A percentile compares a stretch with the other conserved stretches of the same genome.
phyloP scores from a whole-genome alignment of 2,888 invertebrate genomes.

The Synergus japonicus region DNA sequence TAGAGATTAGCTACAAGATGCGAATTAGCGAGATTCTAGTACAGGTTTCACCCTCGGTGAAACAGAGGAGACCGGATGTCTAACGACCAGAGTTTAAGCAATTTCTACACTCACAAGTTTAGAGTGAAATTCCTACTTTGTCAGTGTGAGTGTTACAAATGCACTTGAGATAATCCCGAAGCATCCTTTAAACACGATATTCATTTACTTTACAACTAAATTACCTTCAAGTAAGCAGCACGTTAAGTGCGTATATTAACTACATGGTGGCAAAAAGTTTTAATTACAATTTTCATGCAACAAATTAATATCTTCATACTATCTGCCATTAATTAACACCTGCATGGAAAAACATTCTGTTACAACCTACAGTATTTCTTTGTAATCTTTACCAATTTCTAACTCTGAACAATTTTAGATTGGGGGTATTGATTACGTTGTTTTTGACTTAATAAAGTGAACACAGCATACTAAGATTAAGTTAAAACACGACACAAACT shows the following conservation, averaged over 20 bases:
- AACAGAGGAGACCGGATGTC: conserved; percentile 57
- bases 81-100: conserved; percentile 47
- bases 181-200: conserved; percentile 28
- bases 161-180: conserved; percentile 26
- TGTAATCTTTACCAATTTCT: too few relatives aligned
- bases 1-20: conserved; percentile 64
- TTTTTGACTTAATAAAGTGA: not conserved
- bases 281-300: not conserved
- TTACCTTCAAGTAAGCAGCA: conserved; percentile 3
- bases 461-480: not conserved
- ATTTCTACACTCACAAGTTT: conserved; percentile 32
- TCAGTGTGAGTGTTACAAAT: conserved; percentile 28
- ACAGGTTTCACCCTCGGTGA: conserved; percentile 65
- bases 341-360: too few relatives aligned
- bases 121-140: conserved; percentile 27
- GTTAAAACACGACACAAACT: not conserved
- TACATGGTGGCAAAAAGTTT: conserved; percentile 2
- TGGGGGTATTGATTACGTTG: too few relatives aligned
- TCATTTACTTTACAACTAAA: conserved; percentile 22
- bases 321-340: too few relatives aligned
- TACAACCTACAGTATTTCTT: too few relatives aligned
- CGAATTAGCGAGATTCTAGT: conserved; percentile 71
- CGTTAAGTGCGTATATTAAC: conserved; percentile 16
- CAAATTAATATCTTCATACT: conserved; percentile 1
- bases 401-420: too few relatives aligned